A percentile compares a stretch with the other conserved stretches of the same genome.
Conservation (phyloP, 2,797 vertebrate species). For the Gouania willdenowi region DNA sequence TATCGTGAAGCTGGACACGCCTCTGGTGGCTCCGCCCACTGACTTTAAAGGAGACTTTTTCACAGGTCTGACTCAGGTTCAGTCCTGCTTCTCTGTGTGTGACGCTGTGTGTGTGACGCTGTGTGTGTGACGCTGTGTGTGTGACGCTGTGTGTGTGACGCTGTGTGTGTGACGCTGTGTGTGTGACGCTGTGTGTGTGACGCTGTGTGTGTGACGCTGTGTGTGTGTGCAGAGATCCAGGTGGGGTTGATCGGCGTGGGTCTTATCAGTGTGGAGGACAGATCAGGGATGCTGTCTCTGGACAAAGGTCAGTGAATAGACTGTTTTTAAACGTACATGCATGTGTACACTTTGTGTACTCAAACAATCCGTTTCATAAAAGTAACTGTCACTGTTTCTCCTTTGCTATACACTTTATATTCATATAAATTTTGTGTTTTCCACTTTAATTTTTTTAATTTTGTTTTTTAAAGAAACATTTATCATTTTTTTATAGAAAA, state of each 20-base stretch:
- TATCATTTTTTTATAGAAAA: too few species aligned
- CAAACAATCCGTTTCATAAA: too few species aligned
- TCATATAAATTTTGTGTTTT: too few species aligned
- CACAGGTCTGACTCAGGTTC: conserved; percentile 90
- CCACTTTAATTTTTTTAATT: too few species aligned
- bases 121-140: neutral
- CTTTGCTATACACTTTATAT: too few species aligned
- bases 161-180: neutral
- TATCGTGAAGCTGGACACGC: conserved; percentile 91
- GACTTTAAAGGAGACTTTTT: conserved; percentile 96
- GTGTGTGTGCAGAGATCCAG: conserved; percentile 82
- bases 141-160: too few species aligned
- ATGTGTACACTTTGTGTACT: too few species aligned
- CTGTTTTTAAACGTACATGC: too few species aligned
- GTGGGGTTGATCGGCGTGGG: conserved; percentile 93
- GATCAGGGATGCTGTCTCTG: conserved; percentile 85
- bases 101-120: neutral
- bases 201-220: neutral
- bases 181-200: neutral
- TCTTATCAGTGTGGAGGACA: conserved; percentile 93
- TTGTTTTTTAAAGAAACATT: too few species aligned
- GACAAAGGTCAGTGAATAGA: conserved; percentile 87
- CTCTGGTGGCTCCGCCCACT: conserved; percentile 87
- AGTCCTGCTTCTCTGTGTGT: neutral
- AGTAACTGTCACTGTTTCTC: too few species aligned